Conservation (phyloP, 1,140 invertebrate genomes). For the Sweltsa coloradensis region DNA sequence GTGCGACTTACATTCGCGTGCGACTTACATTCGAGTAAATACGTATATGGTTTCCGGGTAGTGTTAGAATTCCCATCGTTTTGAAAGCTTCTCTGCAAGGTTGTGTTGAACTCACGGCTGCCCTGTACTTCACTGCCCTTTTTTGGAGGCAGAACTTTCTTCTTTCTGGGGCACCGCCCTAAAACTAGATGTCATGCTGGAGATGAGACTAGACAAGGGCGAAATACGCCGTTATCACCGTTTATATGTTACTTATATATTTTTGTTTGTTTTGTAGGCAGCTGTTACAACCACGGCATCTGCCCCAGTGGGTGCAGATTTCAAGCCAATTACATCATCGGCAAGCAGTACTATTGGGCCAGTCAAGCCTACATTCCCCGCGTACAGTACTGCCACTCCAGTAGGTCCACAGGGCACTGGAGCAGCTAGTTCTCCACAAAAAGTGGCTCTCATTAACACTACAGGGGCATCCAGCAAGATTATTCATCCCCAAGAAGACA, state of each 20-base stretch:
- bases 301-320: constrained; percentile 45
- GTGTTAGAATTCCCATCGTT: no score
- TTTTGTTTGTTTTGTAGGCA: constrained; percentile 23
- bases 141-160: no score
- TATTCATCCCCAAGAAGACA: constrained; percentile 87
- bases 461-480: constrained; percentile 81
- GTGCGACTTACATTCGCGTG: no score
- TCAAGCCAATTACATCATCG: constrained; percentile 40
- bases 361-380: constrained; percentile 64
- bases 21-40: no score
- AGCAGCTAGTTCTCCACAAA: constrained; percentile 33
- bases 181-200: no score
- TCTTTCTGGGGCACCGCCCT: no score
- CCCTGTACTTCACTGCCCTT: no score
- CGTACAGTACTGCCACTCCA: constrained; percentile 39
- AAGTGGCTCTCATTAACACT: constrained; percentile 58
- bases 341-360: constrained; percentile 35
- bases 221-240: background rate
- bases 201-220: no score
- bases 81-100: no score
- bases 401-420: constrained; percentile 25
- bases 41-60: no score
- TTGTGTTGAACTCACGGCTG: no score
- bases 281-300: constrained; percentile 39
- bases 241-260: no score